Percentiles rank a stretch among this genome's conserved stretches.
Conservation (phyloP, 2,797 vertebrate genomes). For the Odontamblyopus lacepedii region DNA sequence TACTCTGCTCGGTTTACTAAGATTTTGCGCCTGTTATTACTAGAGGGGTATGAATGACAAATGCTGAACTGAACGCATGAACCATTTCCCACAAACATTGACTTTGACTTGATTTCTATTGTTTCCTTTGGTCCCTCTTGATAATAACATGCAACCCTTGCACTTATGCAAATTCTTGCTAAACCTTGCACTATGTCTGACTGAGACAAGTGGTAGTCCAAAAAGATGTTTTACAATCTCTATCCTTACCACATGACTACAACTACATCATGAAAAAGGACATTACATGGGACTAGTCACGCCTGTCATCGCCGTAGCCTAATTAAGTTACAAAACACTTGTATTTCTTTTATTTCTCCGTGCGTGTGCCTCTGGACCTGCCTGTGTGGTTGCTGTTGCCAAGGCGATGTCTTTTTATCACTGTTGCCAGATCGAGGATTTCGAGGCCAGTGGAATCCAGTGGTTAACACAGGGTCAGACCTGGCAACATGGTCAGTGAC, state of each 20-base stretch:
- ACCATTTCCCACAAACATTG: conserved; percentile 52
- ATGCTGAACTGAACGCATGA: conserved; percentile 72
- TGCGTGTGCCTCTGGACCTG: conserved; percentile 66
- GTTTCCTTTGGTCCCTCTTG: conserved; percentile 67
- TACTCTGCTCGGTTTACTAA: conserved; percentile 75
- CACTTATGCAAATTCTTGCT: conserved; percentile 75
- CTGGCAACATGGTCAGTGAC: conserved; percentile 24
- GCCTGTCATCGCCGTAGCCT: conserved; percentile 66
- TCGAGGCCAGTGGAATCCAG: conserved; percentile 52
- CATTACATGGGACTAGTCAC: conserved; percentile 56
- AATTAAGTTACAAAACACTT: conserved; percentile 58
- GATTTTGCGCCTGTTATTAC: conserved; percentile 78
- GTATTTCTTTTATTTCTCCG: conserved; percentile 29
- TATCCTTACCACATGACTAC: conserved; percentile 44
- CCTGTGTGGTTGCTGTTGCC: conserved; percentile 60
- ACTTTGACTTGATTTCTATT: conserved; percentile 49
- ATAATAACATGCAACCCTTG: conserved; percentile 72
- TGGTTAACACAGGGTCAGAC: conserved; percentile 48
- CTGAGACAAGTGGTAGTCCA: conserved; percentile 48
- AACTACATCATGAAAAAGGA: conserved; percentile 59
- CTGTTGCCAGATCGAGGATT: conserved; percentile 52
- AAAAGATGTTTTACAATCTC: conserved; percentile 50
- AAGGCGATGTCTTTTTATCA: conserved; percentile 56
- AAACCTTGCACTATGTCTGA: conserved; percentile 73
- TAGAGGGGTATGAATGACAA: conserved; percentile 68